Conservation (phyloP, 2,888 invertebrate genomes). For the Sarcophaga carnaria region DNA sequence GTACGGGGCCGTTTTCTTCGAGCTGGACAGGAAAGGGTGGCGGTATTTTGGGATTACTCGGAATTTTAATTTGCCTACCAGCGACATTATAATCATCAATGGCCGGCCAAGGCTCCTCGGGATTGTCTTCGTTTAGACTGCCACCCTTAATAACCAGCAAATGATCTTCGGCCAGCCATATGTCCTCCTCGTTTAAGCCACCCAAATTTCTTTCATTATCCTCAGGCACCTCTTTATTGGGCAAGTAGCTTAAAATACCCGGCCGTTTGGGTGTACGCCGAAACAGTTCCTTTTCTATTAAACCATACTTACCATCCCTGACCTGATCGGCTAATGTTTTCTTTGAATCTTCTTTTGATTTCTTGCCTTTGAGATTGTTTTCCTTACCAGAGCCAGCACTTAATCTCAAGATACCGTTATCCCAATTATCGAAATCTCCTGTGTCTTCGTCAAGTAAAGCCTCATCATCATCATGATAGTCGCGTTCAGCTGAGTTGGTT, state of each 20-base stretch:
- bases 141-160: slow-evolving; percentile 92
- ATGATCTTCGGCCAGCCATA: slow-evolving; percentile 95
- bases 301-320: slow-evolving; percentile 93
- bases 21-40: slow-evolving; percentile 97
- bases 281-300: slow-evolving; percentile 93
- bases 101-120: slow-evolving; percentile 87
- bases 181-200: slow-evolving; percentile 91
- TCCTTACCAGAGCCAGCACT: slow-evolving; percentile 88
- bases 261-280: slow-evolving; percentile 87
- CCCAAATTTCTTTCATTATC: slow-evolving; percentile 91
- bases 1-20: slow-evolving; percentile 91
- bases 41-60: slow-evolving; percentile 91
- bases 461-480: slow-evolving; percentile 77
- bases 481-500: slow-evolving; percentile 50
- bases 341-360: slow-evolving; percentile 86
- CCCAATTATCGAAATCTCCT: slow-evolving; percentile 83
- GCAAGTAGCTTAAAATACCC: slow-evolving; percentile 91
- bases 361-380: slow-evolving; percentile 80
- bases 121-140: slow-evolving; percentile 83
- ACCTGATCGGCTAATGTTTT: slow-evolving; percentile 95
- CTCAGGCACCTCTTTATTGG: slow-evolving; percentile 90
- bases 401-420: slow-evolving; percentile 86
- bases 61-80: slow-evolving; percentile 91
- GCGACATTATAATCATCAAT: slow-evolving; percentile 93
- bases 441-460: slow-evolving; percentile 80